A percentile compares a stretch with the other conserved stretches of the same genome.
Conservation (phyloP, 2,888 invertebrate species). For the Siphlonurus alternatus region DNA sequence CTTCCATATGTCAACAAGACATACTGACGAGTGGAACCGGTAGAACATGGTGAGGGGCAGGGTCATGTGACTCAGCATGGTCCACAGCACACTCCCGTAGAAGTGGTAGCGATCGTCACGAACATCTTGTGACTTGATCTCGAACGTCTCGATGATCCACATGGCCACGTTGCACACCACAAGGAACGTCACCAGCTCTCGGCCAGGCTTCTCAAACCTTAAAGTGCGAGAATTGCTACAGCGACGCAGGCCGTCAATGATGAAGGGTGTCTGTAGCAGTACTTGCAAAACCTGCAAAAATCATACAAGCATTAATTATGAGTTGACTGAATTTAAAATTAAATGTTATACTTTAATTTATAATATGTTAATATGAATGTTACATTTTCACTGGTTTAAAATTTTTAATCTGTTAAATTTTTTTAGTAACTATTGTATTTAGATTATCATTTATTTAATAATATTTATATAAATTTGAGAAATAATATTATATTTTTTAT, state of each 20-base stretch:
- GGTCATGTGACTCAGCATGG: constrained; percentile 52
- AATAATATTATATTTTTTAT: not conserved
- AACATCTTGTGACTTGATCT: constrained; percentile 36
- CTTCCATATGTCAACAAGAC: constrained; percentile 62
- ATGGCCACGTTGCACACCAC: constrained; percentile 57
- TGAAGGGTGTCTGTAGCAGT: constrained; percentile 52
- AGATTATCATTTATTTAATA: not conserved
- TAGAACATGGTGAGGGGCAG: constrained; percentile 62
- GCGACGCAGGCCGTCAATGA: constrained; percentile 55
- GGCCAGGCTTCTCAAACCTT: constrained; percentile 49
- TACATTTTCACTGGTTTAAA: not conserved
- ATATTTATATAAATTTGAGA: not conserved
- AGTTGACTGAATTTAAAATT: not conserved
- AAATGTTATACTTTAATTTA: not conserved
- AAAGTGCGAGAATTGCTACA: constrained; percentile 46
- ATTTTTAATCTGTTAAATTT: not conserved
- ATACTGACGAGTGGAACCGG: constrained; percentile 61
- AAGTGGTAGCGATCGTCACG: constrained; percentile 40
- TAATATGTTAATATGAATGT: not conserved
- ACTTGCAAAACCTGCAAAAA: constrained; percentile 46
- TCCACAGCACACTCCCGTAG: constrained; percentile 54
- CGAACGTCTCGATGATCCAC: constrained; percentile 61
- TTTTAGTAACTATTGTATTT: not conserved
- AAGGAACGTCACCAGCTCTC: constrained; percentile 58
- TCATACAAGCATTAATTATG: constrained; percentile 3